Percentiles rank a stretch among this genome's conserved stretches.
phyloP scores from a whole-genome alignment of 2,797 vertebrate species.

The Enteromius radiatus region DNA sequence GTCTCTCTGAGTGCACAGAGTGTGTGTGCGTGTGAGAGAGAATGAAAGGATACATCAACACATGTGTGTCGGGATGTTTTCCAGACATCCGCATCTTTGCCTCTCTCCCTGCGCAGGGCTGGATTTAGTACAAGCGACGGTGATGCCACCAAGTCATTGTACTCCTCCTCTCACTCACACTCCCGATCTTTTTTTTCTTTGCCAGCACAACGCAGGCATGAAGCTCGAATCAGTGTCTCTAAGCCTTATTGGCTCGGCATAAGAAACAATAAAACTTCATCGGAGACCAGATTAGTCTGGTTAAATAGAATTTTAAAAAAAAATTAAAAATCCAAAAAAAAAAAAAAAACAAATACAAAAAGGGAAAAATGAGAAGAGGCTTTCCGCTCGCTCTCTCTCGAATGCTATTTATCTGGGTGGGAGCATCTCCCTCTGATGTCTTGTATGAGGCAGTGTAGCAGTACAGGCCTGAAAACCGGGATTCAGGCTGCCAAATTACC shows the following conservation, averaged over 20 bases:
- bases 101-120: constrained; percentile 49
- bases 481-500: constrained; percentile 83
- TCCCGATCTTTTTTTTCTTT: constrained; percentile 75
- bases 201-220: constrained; percentile 76
- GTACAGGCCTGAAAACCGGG: constrained; percentile 74
- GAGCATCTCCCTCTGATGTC: constrained; percentile 79
- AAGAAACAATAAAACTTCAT: constrained; percentile 89
- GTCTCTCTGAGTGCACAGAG: not conserved
- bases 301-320: constrained; percentile 55
- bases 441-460: constrained; percentile 71
- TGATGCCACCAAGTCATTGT: constrained; percentile 64
- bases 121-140: constrained; percentile 71
- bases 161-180: constrained; percentile 60
- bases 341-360: constrained; percentile 50
- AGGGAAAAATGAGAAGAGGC: constrained; percentile 56
- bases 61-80: constrained; percentile 70
- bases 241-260: constrained; percentile 84
- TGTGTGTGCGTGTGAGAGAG: not conserved
- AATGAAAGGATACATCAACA: constrained; percentile 59
- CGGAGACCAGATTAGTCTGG: constrained; percentile 84
- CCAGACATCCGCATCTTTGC: constrained; percentile 59
- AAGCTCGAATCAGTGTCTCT: constrained; percentile 78
- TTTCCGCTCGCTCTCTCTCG: constrained; percentile 70
- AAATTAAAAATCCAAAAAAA: constrained; percentile 53
- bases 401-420: constrained; percentile 76